phyloP scores from a whole-genome alignment of 2,797 vertebrate genomes.

The Heteromormyrus szaboi region DNA sequence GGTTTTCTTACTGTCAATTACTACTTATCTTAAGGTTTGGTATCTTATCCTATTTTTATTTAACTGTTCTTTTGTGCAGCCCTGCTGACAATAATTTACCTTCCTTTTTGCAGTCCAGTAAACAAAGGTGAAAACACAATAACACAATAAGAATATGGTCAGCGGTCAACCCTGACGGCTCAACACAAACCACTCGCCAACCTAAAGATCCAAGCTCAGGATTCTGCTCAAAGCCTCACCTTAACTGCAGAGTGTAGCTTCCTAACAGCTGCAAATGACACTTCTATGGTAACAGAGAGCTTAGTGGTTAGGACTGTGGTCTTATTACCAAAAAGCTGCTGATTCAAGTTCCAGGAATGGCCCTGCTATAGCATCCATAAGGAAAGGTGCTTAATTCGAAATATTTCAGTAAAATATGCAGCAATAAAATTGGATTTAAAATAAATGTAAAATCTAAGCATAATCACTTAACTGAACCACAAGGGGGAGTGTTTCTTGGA shows the following conservation, averaged over 20 bases:
- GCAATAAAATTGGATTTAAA: background rate
- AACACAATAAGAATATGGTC: background rate
- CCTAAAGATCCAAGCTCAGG: background rate
- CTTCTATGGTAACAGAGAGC: background rate
- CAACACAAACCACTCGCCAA: background rate
- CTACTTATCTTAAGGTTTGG: background rate
- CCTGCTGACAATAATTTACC: background rate
- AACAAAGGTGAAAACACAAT: background rate
- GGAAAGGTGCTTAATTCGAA: background rate
- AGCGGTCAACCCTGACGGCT: background rate
- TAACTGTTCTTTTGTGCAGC: background rate
- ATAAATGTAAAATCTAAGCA: background rate
- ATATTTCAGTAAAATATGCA: background rate
- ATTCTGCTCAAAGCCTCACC: background rate
- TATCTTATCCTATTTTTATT: background rate
- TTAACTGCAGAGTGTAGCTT: background rate
- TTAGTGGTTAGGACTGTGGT: background rate
- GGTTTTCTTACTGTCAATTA: background rate
- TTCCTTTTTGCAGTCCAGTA: background rate
- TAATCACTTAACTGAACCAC: background rate
- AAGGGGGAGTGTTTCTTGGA: background rate
- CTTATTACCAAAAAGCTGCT: background rate
- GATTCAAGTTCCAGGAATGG: background rate
- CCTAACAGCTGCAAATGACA: background rate
- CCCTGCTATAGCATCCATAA: background rate